A percentile compares a stretch with the other conserved stretches of the same genome.
phyloP scores from a whole-genome alignment of 2,113 vertebrate species.

The Hemiprocne comata region DNA sequence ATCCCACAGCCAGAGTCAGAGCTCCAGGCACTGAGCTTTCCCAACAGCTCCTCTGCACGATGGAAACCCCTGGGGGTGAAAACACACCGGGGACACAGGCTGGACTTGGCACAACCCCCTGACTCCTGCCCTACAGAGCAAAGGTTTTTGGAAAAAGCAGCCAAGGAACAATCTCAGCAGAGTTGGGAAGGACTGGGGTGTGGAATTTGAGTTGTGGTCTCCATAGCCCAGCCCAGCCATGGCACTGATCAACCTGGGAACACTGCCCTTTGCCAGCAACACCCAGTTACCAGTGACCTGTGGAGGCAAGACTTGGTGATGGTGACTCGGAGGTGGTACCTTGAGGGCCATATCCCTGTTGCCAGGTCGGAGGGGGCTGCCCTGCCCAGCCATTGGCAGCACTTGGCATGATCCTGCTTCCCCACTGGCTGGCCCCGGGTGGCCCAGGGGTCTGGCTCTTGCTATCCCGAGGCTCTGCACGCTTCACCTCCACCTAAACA shows the following conservation, averaged over 20 bases:
- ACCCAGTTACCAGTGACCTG: fast-evolving
- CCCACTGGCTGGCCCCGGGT: constrained; percentile 92
- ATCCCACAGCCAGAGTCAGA: neutral
- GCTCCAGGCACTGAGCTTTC: neutral
- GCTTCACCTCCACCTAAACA: constrained; percentile 98
- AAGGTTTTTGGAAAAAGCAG: neutral
- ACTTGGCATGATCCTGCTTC: constrained; percentile 89
- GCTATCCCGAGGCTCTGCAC: constrained; percentile 95
- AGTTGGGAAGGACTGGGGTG: fast-evolving
- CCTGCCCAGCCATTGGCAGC: constrained; percentile 98
- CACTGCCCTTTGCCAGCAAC: fast-evolving
- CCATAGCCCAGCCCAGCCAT: neutral
- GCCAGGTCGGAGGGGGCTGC: constrained; percentile 94
- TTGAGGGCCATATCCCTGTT: constrained; percentile 94
- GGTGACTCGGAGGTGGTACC: constrained; percentile 67
- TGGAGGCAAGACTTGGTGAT: fast-evolving
- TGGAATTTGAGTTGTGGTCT: neutral
- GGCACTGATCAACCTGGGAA: fast-evolving
- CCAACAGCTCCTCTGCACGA: neutral
- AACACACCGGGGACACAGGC: fast-evolving
- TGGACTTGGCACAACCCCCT: neutral
- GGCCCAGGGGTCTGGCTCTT: constrained; percentile 91
- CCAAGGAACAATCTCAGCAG: neutral
- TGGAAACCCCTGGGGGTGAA: neutral
- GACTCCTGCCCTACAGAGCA: fast-evolving